Conservation (phyloP, 2,888 invertebrate genomes). For the Caenorhabditis macrosperma region DNA sequence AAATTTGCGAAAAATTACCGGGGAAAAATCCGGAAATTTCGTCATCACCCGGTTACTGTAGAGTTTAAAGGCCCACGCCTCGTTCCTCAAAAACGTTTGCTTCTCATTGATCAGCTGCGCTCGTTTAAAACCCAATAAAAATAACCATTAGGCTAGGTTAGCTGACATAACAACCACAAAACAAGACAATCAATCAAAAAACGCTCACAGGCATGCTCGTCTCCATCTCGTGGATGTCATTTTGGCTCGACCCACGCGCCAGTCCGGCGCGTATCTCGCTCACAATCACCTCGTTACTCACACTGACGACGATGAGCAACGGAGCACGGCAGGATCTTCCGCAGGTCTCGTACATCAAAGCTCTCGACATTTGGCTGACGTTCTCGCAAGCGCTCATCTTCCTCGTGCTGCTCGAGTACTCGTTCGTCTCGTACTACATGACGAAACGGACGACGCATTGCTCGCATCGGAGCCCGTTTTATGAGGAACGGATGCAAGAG, state of each 20-base stretch:
- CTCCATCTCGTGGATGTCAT: constrained; percentile 78
- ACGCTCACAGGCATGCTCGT: constrained; percentile 73
- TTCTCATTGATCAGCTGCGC: too few species aligned
- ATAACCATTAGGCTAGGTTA: too few species aligned
- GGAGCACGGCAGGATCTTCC: constrained; percentile 80
- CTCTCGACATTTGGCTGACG: constrained; percentile 79
- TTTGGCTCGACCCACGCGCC: constrained; percentile 79
- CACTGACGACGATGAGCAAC: constrained; percentile 80
- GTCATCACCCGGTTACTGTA: too few species aligned
- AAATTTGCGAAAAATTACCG: too few species aligned
- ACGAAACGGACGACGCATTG: constrained; percentile 75
- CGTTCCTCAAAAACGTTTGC: too few species aligned
- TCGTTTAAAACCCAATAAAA: too few species aligned
- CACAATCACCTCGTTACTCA: constrained; percentile 79
- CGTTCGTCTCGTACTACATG: constrained; percentile 79
- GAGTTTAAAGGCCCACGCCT: too few species aligned
- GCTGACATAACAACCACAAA: too few species aligned
- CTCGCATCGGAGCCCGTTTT: constrained; percentile 66
- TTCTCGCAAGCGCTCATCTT: constrained; percentile 79
- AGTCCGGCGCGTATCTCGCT: constrained; percentile 79
- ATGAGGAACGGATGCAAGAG: constrained; percentile 54
- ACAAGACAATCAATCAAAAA: not conserved
- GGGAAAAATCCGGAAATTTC: too few species aligned
- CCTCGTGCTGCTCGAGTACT: constrained; percentile 79
- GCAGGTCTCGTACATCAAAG: constrained; percentile 79